Conservation (phyloP, 2,888 invertebrate species). For the Caenorhabditis sp. region DNA sequence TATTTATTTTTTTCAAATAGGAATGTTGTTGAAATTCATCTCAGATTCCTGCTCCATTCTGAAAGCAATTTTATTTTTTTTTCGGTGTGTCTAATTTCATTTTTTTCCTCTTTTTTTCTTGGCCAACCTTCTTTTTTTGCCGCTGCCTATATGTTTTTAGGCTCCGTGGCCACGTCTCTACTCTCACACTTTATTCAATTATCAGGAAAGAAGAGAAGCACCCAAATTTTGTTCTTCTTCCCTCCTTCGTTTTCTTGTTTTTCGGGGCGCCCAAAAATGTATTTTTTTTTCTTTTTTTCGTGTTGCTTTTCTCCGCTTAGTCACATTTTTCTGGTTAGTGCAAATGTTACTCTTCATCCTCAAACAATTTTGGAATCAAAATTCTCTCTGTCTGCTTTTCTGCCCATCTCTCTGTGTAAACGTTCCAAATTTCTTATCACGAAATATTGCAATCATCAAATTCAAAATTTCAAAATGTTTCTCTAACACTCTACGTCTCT, state of each 20-base stretch:
- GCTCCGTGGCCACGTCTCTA: not conserved
- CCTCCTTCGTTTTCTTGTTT: slow-evolving; percentile 7
- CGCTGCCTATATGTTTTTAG: not conserved
- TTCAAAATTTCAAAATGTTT: too few species aligned
- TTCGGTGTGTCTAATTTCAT: too few species aligned
- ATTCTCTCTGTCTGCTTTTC: not conserved
- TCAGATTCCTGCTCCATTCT: too few species aligned
- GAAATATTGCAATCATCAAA: too few species aligned
- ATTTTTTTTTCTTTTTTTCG: slow-evolving; percentile 11
- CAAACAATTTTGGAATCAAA: slow-evolving; percentile 9
- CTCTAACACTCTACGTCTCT: too few species aligned
- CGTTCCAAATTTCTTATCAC: too few species aligned
- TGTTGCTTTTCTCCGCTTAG: slow-evolving; percentile 6
- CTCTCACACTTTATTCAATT: not conserved
- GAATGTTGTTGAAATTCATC: too few species aligned
- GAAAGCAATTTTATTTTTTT: too few species aligned
- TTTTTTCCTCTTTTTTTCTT: too few species aligned
- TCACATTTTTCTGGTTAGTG: slow-evolving; percentile 15
- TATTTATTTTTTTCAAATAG: too few species aligned
- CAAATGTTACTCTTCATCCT: slow-evolving; percentile 8
- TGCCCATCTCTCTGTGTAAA: too few species aligned
- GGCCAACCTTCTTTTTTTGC: too few species aligned
- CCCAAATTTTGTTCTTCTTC: slow-evolving; percentile 12
- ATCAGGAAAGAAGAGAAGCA: not conserved
- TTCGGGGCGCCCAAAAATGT: slow-evolving; percentile 21